These are phyloP conservation scores for Eristalinus aeneus DNA, from an alignment of 2,888 invertebrate species.

Conservation along the genomic window DNA sequence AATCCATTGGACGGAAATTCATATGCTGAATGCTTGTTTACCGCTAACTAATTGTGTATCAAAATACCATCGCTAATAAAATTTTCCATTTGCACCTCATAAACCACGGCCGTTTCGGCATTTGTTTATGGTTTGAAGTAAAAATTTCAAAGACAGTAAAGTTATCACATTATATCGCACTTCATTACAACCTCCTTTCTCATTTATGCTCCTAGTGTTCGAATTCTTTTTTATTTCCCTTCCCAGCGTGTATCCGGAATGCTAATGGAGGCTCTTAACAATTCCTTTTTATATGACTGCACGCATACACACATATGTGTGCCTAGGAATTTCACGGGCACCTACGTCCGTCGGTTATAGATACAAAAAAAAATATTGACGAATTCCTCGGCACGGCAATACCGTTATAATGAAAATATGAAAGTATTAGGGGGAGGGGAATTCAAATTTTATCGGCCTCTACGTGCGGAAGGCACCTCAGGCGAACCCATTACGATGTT, in stretches of 20 bases:
- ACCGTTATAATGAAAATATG: conserved; percentile 28
- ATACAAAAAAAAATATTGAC: conserved; percentile 13
- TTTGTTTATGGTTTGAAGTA: conserved; percentile 52
- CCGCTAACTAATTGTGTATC: neutral
- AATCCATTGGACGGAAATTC: neutral
- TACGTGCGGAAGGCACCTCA: conserved; percentile 1
- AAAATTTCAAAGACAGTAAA: conserved; percentile 46
- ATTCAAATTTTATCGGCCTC: conserved; percentile 41
- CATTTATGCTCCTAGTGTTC: conserved; percentile 38
- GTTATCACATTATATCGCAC: conserved; percentile 54
- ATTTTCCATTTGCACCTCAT: conserved; percentile 59
- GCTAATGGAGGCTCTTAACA: conserved; percentile 30
- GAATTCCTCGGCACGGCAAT: conserved; percentile 1
- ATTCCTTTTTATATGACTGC: conserved; percentile 19
- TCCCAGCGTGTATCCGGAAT: conserved; percentile 45
- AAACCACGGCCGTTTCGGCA: conserved; percentile 38
- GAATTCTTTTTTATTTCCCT: conserved; percentile 17
- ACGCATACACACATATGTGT: conserved; percentile 2
- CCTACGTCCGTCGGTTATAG: neutral
- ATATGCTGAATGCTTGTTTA: conserved; percentile 4
- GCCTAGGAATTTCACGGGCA: neutral
- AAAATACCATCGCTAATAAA: conserved; percentile 37
- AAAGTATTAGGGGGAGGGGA: conserved; percentile 33
- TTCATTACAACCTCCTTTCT: conserved; percentile 48
- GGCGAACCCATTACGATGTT: conserved; percentile 35